Evolutionary conservation across 2,797 vertebrate genomes (phyloP), one percentile per base, ranked within the genome.

Genomic region (Euthynnus affinis): DNA sequence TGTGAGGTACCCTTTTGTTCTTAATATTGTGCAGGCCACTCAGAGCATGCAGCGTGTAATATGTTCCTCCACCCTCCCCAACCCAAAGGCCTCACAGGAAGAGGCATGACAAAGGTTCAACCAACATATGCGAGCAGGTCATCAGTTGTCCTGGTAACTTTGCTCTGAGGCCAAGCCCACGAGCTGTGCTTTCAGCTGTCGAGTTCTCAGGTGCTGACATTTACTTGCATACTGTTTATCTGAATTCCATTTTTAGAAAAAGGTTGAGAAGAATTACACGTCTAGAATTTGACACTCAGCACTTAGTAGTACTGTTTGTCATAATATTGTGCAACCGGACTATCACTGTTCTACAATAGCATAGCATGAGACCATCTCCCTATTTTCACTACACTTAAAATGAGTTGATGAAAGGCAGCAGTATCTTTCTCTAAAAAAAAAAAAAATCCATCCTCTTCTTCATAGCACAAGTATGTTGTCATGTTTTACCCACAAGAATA

Each of bases 61-160:
- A 18, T 53, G 52, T 76, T 59, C 72, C 51, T 69, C 32, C 71
- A 0, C 40, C 79, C 78, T 78, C 69, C 56, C 59, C 81, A 53
- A 59, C 46, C 62, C 57, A 52, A 85, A 81, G 68, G 58, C 83
- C 87, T 84, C 76, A 79, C 74, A 93, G 92, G 91, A 93, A 92
- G 78, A 79, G 60, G 27, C 48, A 51, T 34, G 58, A 79, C 77
- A 61, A 74, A 74, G 77, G 91, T 89, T 92, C 91, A 92, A 32
- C 58, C 46, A 88, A 83, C 91, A 92, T 66, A 91, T 88, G 89
- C n/a, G 55, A 73, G 86, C 71, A 83, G 89, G 92, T 93, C 89
- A 87, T 63, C 79, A 55, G 81, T 86, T 70, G 71, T 81, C 86
- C 56, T 64, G 70, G 74, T 78, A 74, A 78, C 81, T 63, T 73